Evolutionary conservation across 2,113 vertebrate species (phyloP).

Genomic region (Trematomus loennbergii): DNA sequence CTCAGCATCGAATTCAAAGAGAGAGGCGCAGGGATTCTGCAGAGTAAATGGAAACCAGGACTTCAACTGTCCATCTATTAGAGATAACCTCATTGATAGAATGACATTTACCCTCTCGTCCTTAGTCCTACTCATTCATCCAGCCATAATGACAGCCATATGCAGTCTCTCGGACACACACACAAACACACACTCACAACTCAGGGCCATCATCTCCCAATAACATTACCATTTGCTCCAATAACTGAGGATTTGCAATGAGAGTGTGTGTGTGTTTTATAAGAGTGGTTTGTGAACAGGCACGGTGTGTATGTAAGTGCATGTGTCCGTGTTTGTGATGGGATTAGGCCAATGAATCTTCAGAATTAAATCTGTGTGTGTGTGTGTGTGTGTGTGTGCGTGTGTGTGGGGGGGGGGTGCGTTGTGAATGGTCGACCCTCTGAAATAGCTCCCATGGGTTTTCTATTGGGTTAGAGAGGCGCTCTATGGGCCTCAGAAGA

Average conservation of each 20-base stretch:
- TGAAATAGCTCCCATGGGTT: slow-evolving; percentile 77
- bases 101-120: slow-evolving; percentile 69
- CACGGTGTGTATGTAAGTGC: slow-evolving; percentile 59
- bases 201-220: slow-evolving; percentile 50
- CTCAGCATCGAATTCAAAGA: slow-evolving; percentile 35
- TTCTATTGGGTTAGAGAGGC: slow-evolving; percentile 80
- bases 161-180: slow-evolving; percentile 35
- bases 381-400: slow-evolving; percentile 13
- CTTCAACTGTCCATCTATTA: slow-evolving; percentile 71
- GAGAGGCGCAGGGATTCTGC: slow-evolving; percentile 23
- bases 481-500: slow-evolving; percentile 78
- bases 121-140: slow-evolving; percentile 65
- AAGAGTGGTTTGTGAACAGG: slow-evolving; percentile 47
- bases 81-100: slow-evolving; percentile 71
- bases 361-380: slow-evolving; percentile 75
- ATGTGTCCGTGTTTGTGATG: slow-evolving; percentile 66
- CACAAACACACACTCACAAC: slow-evolving; percentile 7
- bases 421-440: slow-evolving; percentile 68
- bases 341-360: slow-evolving; percentile 80
- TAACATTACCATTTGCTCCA: slow-evolving; percentile 66
- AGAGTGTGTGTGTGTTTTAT: slow-evolving; percentile 52
- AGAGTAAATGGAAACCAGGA: slow-evolving; percentile 67
- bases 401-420: neutral
- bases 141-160: slow-evolving; percentile 58
- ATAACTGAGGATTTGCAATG: slow-evolving; percentile 71